These are phyloP conservation scores for Xestia sexstrigata DNA, from an alignment of 2,888 invertebrate species.

Conservation along the genomic window DNA sequence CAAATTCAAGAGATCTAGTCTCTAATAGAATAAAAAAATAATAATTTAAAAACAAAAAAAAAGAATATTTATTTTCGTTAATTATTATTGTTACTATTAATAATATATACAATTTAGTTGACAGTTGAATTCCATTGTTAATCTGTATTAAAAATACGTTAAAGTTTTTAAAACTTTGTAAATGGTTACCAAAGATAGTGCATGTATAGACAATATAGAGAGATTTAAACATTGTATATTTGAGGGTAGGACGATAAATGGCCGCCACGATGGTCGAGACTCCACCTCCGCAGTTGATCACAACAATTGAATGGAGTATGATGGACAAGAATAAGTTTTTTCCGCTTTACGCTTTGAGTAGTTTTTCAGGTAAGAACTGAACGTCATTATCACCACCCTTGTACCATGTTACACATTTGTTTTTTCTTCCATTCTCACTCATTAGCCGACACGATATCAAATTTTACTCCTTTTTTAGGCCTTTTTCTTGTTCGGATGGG, in stretches of 20 bases:
- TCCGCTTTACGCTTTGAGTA: conserved; percentile 97
- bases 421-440: too few relatives aligned
- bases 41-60: conserved; percentile 47
- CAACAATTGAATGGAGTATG: conserved; percentile 99
- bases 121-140: conserved; percentile 64
- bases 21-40: conserved; percentile 59
- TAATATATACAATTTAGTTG: conserved; percentile 55
- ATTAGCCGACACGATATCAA: too few relatives aligned
- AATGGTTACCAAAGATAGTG: conserved; percentile 76
- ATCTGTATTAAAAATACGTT: conserved; percentile 63
- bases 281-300: conserved; percentile 92
- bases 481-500: too few relatives aligned
- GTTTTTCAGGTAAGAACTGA: conserved; percentile 94
- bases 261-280: conserved; percentile 90
- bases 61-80: conserved; percentile 69
- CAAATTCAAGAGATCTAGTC: conserved; percentile 72
- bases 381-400: too few relatives aligned
- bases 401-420: too few relatives aligned
- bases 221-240: conserved; percentile 28
- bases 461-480: too few relatives aligned
- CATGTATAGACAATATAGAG: conserved; percentile 15
- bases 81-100: conserved; percentile 51
- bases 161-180: conserved; percentile 67
- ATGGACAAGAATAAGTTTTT: conserved; percentile 99
- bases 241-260: conserved; percentile 67